phyloP scores from a whole-genome alignment of 1,140 invertebrate species.

The Leptestheria dahalacensis region DNA sequence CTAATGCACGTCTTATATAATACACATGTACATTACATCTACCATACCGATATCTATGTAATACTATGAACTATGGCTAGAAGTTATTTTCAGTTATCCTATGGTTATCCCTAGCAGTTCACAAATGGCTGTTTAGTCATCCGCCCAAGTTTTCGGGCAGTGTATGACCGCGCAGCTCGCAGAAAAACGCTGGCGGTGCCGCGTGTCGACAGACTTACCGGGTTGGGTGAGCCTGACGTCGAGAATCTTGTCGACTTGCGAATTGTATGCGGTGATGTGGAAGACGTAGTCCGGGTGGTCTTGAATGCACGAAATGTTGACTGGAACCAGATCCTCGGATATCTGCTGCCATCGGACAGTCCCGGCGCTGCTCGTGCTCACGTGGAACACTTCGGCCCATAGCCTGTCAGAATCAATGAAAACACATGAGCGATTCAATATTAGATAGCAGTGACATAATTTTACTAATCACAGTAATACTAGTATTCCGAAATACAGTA shows the following conservation, averaged over 20 bases:
- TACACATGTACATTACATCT: no score
- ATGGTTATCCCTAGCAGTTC: no score
- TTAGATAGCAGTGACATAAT: no score
- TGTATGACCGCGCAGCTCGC: no score
- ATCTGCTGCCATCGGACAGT: conserved; percentile 93
- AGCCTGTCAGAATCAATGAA: conserved; percentile 42
- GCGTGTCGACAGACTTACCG: conserved; percentile 43
- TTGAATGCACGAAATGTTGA: conserved; percentile 85
- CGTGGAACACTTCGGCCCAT: conserved; percentile 95
- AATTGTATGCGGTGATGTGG: conserved; percentile 96
- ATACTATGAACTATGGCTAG: no score
- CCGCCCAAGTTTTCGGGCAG: no score
- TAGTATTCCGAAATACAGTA: no score
- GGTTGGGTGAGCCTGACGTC: conserved; percentile 91
- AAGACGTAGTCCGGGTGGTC: conserved; percentile 90
- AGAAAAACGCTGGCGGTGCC: not conserved
- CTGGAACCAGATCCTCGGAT: conserved; percentile 90
- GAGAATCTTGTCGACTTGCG: conserved; percentile 93
- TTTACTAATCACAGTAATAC: no score
- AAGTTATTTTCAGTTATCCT: no score
- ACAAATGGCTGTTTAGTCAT: no score
- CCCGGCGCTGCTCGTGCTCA: conserved; percentile 71
- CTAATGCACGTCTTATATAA: no score
- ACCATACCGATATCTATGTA: no score
- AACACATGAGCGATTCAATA: conserved; percentile 6